Evolutionary conservation across 2,113 vertebrate species (phyloP).

Genomic region (Paradoxurus hermaphroditus): DNA sequence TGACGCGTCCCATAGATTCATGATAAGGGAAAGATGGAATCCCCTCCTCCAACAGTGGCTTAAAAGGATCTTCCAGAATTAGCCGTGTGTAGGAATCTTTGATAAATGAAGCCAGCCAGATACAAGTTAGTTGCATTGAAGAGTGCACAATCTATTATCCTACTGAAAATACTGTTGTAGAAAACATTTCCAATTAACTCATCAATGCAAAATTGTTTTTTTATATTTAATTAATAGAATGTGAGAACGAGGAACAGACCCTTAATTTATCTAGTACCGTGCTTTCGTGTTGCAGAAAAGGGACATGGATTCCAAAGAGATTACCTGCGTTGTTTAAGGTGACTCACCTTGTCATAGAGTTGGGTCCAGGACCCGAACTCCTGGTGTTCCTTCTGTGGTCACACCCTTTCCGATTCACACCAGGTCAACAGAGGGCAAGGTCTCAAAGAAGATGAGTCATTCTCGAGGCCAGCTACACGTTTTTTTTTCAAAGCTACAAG

Average conservation of each 20-base stretch:
- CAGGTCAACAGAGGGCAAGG: background rate
- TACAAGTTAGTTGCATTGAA: background rate
- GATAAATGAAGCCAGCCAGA: background rate
- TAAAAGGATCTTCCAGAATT: background rate
- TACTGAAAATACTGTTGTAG: background rate
- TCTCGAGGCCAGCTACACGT: background rate
- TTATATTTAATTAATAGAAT: background rate
- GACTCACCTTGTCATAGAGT: background rate
- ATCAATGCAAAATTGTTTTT: background rate
- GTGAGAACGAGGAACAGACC: background rate
- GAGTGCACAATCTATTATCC: background rate
- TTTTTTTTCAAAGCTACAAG: too few relatives aligned
- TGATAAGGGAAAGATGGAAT: background rate
- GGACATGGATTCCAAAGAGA: background rate
- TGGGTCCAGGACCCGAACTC: background rate
- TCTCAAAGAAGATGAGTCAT: background rate
- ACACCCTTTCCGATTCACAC: background rate
- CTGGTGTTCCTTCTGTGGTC: background rate
- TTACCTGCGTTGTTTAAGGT: background rate
- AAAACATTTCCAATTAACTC: background rate
- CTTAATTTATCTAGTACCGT: background rate
- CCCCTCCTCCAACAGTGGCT: background rate
- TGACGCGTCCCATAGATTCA: background rate
- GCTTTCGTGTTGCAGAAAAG: background rate
- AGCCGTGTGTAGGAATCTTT: background rate